Conservation (phyloP, 2,113 vertebrate species). For the Sinocyclocheilus maitianheensis region DNA sequence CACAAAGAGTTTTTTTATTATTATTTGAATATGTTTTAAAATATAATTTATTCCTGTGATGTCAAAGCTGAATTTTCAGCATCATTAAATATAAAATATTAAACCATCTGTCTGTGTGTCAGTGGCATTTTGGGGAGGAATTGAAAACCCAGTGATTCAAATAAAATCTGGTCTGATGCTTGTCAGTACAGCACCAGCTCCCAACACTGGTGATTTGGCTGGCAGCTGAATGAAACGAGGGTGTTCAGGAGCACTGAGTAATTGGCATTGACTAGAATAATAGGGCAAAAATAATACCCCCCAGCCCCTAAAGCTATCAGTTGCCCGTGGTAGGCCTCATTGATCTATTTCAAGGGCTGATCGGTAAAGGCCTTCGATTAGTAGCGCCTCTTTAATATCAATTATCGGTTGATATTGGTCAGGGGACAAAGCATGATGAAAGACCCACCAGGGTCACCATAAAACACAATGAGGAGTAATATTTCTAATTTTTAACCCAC, state of each 20-base stretch:
- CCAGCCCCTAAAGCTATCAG: conserved; percentile 8
- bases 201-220: conserved; percentile 31
- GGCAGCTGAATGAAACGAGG: conserved; percentile 47
- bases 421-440: conserved; percentile 30
- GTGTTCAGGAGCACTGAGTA: conserved; percentile 5
- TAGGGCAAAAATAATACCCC: conserved; percentile 9
- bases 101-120: background rate
- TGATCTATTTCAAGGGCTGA: conserved; percentile 19
- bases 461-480: conserved; percentile 16
- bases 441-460: background rate
- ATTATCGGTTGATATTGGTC: conserved; percentile 43
- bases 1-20: no score
- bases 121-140: conserved; percentile 5
- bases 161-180: conserved; percentile 41
- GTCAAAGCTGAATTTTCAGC: no score
- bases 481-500: conserved; percentile 20
- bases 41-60: no score
- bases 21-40: no score
- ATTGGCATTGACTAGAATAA: conserved; percentile 42
- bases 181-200: conserved; percentile 32
- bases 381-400: conserved; percentile 41
- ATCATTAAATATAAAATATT: no score
- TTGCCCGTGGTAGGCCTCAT: background rate
- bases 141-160: conserved; percentile 25
- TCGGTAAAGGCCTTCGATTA: conserved; percentile 29